phyloP scores from a whole-genome alignment of 1,140 invertebrate species.

The Bacillus rossius region DNA sequence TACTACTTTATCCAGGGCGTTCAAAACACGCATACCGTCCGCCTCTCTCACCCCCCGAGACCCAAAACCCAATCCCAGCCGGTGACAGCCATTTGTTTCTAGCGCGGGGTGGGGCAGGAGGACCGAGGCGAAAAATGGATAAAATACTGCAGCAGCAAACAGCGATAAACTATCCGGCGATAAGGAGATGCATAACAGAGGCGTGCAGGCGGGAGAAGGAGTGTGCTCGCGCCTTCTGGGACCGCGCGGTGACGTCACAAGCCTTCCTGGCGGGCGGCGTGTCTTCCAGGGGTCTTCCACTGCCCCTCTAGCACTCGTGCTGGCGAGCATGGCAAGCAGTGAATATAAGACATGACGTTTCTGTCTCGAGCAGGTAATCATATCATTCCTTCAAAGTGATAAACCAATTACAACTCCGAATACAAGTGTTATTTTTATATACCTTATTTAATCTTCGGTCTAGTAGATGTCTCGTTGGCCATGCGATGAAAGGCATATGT shows the following conservation, averaged over 20 bases:
- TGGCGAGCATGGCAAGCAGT: too few species aligned
- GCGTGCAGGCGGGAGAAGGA: background rate
- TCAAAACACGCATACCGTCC: conserved; percentile 8
- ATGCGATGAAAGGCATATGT: too few species aligned
- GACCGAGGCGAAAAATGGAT: conserved; percentile 10
- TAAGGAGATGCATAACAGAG: background rate
- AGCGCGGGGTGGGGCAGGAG: too few species aligned
- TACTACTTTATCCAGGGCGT: conserved; percentile 10
- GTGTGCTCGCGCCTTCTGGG: background rate
- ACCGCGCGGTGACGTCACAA: background rate
- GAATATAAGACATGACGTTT: too few species aligned
- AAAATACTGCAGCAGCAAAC: conserved; percentile 14
- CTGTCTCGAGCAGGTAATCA: too few species aligned
- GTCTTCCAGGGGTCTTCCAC: too few species aligned
- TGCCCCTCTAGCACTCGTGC: too few species aligned
- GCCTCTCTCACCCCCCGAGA: background rate
- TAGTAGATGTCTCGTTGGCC: too few species aligned
- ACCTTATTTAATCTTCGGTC: too few species aligned
- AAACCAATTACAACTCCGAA: too few species aligned
- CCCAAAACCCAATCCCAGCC: conserved; percentile 14
- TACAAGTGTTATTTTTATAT: too few species aligned
- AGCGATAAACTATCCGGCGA: conserved; percentile 13
- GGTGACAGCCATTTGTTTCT: conserved; percentile 16
- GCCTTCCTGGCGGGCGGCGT: background rate
- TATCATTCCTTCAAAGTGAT: too few species aligned